These are phyloP conservation scores for Anniella stebbinsi DNA, from an alignment of 2,797 vertebrate species.

Conservation along the genomic window DNA sequence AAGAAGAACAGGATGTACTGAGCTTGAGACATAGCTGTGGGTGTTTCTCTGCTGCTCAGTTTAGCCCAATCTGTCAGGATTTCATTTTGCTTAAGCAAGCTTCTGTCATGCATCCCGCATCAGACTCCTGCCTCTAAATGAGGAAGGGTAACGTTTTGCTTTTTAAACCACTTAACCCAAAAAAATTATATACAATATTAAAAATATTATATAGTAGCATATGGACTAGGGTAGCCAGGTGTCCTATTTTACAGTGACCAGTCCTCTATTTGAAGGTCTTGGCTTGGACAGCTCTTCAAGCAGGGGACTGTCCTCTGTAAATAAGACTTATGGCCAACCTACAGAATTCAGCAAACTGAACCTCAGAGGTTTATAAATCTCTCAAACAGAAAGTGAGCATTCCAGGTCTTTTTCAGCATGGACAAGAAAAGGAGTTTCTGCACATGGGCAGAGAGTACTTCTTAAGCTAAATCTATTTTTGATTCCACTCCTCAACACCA, in stretches of 20 bases:
- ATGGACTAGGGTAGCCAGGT: background rate
- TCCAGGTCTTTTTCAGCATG: background rate
- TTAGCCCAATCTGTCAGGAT: slow-evolving; percentile 9
- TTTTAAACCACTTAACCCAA: background rate
- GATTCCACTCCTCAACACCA: background rate
- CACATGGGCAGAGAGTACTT: background rate
- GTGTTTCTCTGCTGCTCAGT: background rate
- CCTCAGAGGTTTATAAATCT: background rate
- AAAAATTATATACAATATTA: background rate
- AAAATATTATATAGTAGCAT: too few relatives aligned
- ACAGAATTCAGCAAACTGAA: background rate
- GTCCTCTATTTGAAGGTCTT: background rate
- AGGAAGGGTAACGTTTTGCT: background rate
- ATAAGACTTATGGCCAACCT: background rate
- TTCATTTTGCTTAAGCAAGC: background rate
- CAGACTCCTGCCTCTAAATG: background rate
- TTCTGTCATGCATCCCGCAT: background rate
- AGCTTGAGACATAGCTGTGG: background rate
- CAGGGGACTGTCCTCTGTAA: background rate
- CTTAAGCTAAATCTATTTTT: background rate
- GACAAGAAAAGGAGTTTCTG: background rate
- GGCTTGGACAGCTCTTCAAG: background rate
- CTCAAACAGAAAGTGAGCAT: background rate
- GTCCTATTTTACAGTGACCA: too few relatives aligned
- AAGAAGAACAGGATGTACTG: slow-evolving; percentile 27